A percentile compares a stretch with the other conserved stretches of the same genome.
phyloP scores from a whole-genome alignment of 1,140 invertebrate species.

The Venustaconcha ellipsiformis region DNA sequence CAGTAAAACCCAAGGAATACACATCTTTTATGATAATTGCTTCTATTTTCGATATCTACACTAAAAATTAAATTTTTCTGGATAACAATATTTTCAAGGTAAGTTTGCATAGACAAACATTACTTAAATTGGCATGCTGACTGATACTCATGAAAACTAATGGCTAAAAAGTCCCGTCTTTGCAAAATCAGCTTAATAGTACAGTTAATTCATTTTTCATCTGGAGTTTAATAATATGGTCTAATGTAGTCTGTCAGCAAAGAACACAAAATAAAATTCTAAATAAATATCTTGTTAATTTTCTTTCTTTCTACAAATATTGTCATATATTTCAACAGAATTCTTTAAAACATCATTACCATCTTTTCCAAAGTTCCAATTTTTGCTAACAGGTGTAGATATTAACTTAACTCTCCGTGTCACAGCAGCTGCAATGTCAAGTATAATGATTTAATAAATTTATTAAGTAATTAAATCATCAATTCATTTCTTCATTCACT shows the following conservation, averaged over 20 bases:
- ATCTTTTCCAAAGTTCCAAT: slow-evolving; percentile 89
- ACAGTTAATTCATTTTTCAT: background rate
- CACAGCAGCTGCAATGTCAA: slow-evolving; percentile 72
- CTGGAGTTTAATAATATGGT: background rate
- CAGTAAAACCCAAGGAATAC: background rate
- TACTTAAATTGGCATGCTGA: no score
- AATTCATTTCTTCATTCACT: background rate
- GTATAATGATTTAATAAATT: background rate
- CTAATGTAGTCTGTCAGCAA: slow-evolving; percentile 57
- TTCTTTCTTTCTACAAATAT: background rate
- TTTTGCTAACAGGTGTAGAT: slow-evolving; percentile 88
- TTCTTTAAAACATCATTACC: slow-evolving; percentile 50
- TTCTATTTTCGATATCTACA: background rate
- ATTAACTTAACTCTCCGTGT: slow-evolving; percentile 83
- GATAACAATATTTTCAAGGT: background rate
- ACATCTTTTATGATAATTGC: background rate
- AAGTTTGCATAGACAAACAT: background rate
- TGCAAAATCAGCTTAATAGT: background rate
- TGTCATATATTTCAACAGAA: slow-evolving; percentile 13
- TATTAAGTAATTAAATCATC: background rate
- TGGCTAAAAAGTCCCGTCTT: no score
- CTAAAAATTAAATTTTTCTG: background rate
- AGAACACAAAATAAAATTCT: background rate
- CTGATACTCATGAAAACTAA: no score
- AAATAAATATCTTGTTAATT: background rate